These are phyloP conservation scores for Macropodus opercularis DNA, from an alignment of 2,797 vertebrate species.

Conservation along the genomic window DNA sequence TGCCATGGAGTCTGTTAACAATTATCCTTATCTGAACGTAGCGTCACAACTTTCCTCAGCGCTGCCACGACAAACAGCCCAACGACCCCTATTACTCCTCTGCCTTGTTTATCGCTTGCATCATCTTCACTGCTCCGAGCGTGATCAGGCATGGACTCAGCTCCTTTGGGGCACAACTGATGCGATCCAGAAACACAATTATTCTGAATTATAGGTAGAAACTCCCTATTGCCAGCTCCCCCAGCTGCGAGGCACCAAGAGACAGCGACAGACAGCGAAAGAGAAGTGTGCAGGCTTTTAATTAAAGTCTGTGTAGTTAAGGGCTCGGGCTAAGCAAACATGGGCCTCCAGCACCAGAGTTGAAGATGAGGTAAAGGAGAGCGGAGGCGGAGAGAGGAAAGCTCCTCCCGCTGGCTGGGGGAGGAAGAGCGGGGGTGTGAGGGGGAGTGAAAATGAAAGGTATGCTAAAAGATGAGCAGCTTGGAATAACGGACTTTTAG, in stretches of 20 bases:
- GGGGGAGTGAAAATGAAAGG: conserved; percentile 33
- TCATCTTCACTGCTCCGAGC: conserved; percentile 2
- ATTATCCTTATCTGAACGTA: conserved; percentile 27
- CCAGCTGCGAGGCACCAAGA: conserved; percentile 53
- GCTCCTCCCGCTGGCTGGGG: conserved; percentile 10
- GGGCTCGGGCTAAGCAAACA: conserved; percentile 74
- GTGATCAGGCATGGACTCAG: conserved; percentile 3
- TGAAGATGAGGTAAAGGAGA: conserved; percentile 62
- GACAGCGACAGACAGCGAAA: conserved; percentile 20
- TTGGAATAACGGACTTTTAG: conserved; percentile 20
- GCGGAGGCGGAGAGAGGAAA: conserved; percentile 26
- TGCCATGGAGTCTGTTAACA: conserved; percentile 28
- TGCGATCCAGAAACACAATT: conserved; percentile 1
- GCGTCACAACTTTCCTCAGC: conserved; percentile 9
- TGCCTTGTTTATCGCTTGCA: conserved; percentile 1
- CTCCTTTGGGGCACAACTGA: background rate
- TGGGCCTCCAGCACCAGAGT: conserved; percentile 68
- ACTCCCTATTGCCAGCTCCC: conserved; percentile 23
- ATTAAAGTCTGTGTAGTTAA: conserved; percentile 76
- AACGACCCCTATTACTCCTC: background rate
- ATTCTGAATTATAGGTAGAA: conserved; percentile 26
- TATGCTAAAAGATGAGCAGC: conserved; percentile 44
- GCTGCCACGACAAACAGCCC: background rate
- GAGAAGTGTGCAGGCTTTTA: conserved; percentile 72
- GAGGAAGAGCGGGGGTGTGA: conserved; percentile 15